Conservation (phyloP, 2,888 invertebrate species). For the Chymomyza caudatula region DNA sequence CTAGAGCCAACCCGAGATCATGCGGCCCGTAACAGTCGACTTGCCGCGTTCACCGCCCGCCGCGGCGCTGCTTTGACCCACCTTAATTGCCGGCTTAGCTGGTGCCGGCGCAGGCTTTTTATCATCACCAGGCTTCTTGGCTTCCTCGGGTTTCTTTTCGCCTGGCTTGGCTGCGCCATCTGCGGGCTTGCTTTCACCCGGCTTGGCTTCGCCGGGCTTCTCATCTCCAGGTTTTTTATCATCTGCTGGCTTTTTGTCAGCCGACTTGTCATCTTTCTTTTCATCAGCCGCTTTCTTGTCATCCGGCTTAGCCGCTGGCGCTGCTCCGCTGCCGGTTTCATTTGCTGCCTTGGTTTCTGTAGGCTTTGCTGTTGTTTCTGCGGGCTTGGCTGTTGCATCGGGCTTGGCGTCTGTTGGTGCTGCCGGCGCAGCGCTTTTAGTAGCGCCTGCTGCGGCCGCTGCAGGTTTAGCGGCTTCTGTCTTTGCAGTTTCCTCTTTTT, state of each 20-base stretch:
- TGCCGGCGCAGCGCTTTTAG: slow-evolving; percentile 66
- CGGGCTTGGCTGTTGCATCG: slow-evolving; percentile 65
- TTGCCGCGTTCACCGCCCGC: slow-evolving; percentile 82
- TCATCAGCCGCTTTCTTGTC: slow-evolving; percentile 48
- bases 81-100: slow-evolving; percentile 74
- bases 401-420: slow-evolving; percentile 67
- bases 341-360: slow-evolving; percentile 59
- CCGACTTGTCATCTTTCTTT: slow-evolving; percentile 21
- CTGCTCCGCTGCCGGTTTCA: slow-evolving; percentile 42
- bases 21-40: slow-evolving; percentile 85
- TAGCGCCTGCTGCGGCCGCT: slow-evolving; percentile 76
- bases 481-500: slow-evolving; percentile 68
- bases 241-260: slow-evolving; percentile 43
- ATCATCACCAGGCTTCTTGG: slow-evolving; percentile 38
- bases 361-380: slow-evolving; percentile 47
- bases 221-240: slow-evolving; percentile 43
- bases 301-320: slow-evolving; percentile 47
- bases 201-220: slow-evolving; percentile 42
- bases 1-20: slow-evolving; percentile 87
- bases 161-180: slow-evolving; percentile 30
- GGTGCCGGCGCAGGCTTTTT: slow-evolving; percentile 54
- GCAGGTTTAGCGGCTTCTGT: slow-evolving; percentile 62
- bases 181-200: slow-evolving; percentile 42
- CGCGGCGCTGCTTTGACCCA: slow-evolving; percentile 77
- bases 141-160: slow-evolving; percentile 39